These are phyloP conservation scores for Masticophis lateralis DNA, from an alignment of 2,797 vertebrate genomes.

Conservation along the genomic window DNA sequence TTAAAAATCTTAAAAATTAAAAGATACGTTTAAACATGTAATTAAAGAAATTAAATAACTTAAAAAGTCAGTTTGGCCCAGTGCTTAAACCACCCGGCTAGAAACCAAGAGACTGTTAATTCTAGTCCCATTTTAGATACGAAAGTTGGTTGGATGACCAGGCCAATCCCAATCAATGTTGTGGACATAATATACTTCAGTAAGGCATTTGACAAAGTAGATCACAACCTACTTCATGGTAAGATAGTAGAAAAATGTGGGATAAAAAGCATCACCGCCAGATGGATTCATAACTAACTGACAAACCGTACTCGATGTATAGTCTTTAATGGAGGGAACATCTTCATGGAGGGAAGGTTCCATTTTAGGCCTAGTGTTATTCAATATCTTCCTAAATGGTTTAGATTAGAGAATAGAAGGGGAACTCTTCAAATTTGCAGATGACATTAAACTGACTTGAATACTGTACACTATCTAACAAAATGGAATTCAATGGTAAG, in stretches of 20 bases:
- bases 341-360: not conserved
- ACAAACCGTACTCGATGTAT: not conserved
- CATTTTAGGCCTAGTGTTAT: not conserved
- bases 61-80: not conserved
- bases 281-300: not conserved
- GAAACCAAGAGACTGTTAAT: not conserved
- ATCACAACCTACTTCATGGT: not conserved
- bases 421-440: not conserved
- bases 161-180: not conserved
- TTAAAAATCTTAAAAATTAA: not conserved
- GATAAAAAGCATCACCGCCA: not conserved
- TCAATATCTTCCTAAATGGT: not conserved
- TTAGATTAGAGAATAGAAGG: not conserved
- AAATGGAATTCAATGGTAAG: not conserved
- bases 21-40: not conserved
- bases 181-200: not conserved
- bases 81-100: not conserved
- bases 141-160: not conserved
- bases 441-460: not conserved
- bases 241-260: not conserved
- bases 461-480: not conserved
- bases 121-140: not conserved
- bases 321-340: not conserved
- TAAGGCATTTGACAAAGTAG: not conserved
- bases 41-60: not conserved